Base-by-base conservation (phyloP, 2,888 invertebrate species). In the Sphinx pinastri region DNA sequence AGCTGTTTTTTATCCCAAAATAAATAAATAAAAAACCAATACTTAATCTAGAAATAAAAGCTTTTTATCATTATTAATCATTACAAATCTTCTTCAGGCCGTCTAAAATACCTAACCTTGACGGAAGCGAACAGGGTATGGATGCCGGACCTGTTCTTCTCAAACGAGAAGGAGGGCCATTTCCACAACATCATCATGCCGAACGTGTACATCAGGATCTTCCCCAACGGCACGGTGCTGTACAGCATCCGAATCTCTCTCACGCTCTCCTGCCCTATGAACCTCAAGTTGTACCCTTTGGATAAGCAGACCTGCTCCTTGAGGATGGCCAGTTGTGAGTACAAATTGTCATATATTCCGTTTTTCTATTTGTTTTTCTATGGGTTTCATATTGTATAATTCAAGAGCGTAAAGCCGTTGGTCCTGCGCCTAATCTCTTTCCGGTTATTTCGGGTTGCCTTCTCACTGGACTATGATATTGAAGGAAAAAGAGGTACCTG, bases 141-240 rank as follows among this genome's bases (percentile, higher is more conserved):
- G 99, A 99, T 99, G 97, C 99, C 99, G 52, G 99, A 99, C 95
- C 95, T 99, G 79, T 99, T 99, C 95, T 99, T 99, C 94, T 97
- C 98, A 71, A 99, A 99, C 87, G 99, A 99, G 94, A 99, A 99
- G 91, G 98, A 98, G 87, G 99, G 99, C 70, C 99, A 99, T 89
- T 98, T 99, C 89, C 99, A 99, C 95, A 98, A 98, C 90, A 99
- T 99, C 92, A 98, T 99, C 90, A 98, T 98, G 98, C 98, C 99
- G 74, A 99, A 99, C 91, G 98, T 99, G 78, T 98, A 99, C 95
- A 98, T 99, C 88, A 95, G 99, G 79, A 99, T 99, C 88, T 98
- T 98, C 92, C 98, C 98, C 72, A 97, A 98, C 83, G 99, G 99
- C 77, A 97, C 97, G 78, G 98, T 99, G 80, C 95, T 99, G 76